Evolutionary conservation across 2,113 vertebrate species (phyloP).

Genomic region (Ariopsis seemanni): DNA sequence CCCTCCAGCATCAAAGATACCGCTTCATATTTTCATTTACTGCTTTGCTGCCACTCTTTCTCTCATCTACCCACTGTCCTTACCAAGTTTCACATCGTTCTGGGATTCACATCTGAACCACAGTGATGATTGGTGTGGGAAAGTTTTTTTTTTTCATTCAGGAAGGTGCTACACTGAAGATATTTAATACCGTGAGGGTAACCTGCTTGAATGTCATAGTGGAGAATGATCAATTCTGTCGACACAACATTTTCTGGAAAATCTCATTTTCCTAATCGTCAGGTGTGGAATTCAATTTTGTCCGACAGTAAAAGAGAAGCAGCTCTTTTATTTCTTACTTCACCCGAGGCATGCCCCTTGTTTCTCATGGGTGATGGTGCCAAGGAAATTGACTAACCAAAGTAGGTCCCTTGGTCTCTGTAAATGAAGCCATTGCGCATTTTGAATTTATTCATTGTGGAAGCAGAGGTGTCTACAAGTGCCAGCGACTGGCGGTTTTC

Average conservation of each 20-base stretch:
- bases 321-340: background rate
- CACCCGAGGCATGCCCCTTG: background rate
- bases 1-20: conserved; percentile 50
- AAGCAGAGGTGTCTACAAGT: background rate
- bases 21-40: conserved; percentile 36
- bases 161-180: background rate
- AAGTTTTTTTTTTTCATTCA: background rate
- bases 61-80: background rate
- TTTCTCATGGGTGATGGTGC: background rate
- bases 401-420: background rate
- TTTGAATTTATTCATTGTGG: background rate
- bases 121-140: background rate
- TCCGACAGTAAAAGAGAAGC: background rate
- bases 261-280: background rate
- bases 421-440: background rate
- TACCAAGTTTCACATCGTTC: background rate
- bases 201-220: background rate
- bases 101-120: background rate
- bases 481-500: too few species aligned
- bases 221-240: background rate
- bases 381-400: conserved; percentile 2
- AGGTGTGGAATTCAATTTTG: background rate
- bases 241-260: background rate
- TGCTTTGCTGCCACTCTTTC: conserved; percentile 1
- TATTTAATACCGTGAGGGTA: background rate